Base-by-base conservation (phyloP, 2,113 vertebrate species). In the Mormyrus lacerda region DNA sequence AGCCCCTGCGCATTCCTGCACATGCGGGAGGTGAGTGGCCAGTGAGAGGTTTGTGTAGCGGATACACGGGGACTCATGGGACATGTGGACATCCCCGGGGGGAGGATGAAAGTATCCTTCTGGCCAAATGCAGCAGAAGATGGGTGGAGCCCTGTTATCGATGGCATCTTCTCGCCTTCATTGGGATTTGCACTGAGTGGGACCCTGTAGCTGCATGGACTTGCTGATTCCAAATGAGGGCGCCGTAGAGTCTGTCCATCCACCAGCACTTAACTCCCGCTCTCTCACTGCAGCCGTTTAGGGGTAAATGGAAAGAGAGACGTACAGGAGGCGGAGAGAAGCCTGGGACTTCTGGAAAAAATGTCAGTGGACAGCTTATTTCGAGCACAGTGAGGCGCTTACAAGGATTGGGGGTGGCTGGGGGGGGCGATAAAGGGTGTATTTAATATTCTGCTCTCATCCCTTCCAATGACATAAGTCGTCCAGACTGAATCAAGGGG, bases 381-480 rank as follows among this genome's bases (percentile, higher is more conserved):
- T 87, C 11, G 17, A 61, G 85, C 58, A 58, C 85, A 47, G 85
- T 89, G 58, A 89, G 47, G 79, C 45, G 39, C 87, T 85, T 44
- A 55, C 88, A 39, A 47, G 89, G 61, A 89, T 31, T 47, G 61
- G 86, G 39, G 58, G 35, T n/a, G n/a, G n/a, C n/a, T n/a, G 0
- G 31, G 31, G 19, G 51, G 19, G 51, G 45, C 50, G 19, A 11
- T 31, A 48, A 53, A 76, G 50, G 45, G 61, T 91, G 90, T 92
- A 91, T 94, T 94, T 95, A 92, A 95, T 94, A 95, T 95, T 96
- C 93, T 7, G 10, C 90, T 89, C 90, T 27, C 73, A 90, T 94
- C 93, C 91, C 84, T 88, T 93, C 91, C 91, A 92, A 93, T 90
- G 89, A 93, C 92, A 91, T 87, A 93, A 91, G 21, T 91, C 69